Base-by-base conservation (phyloP, 2,797 vertebrate species). In the Sardinella longiceps region DNA sequence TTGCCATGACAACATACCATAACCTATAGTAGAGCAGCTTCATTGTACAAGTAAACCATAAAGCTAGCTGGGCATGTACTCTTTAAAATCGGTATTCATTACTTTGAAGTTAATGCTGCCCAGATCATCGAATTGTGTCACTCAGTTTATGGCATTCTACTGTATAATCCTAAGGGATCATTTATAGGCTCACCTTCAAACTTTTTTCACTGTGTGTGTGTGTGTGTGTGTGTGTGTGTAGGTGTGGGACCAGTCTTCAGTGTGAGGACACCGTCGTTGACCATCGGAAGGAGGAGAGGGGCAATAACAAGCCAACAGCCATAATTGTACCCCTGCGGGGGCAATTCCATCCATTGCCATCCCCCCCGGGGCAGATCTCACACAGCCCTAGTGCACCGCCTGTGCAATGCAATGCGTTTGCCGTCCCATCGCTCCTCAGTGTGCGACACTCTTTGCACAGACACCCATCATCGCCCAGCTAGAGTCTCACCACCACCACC, bases 191-290 rank as follows among this genome's bases (percentile, higher is more conserved):
- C 2, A 51, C 6, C 50, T 18, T 51, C 18, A 51, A 51, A 12
- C 50, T 11, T 51, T 53, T 14, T 53, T 43, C 43, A 4, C 2
- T 43, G 56, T 60, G 20, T 66, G 3, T 66, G 58, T 63, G n/a
- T 63, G 77, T 39, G 77, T n/a, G 15, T n/a, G 80, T 80, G 5
- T 50, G 46, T 43, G 18, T 63, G 91, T 91, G 86, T 94, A 99
- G 98, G 97, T 99, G 91, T 99, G 98, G 98, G 98, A 99, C 94
- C 98, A 99, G 95, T 99, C 98, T 81, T 99, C 98, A 51, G 98
- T 99, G 91, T 99, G 97, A 98, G 89, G 60, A 5, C 48, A 3
- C 15, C 48, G 12, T 15, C 12, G 15, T 12, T 50, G 48, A 3
- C 14, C 46, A 33, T 82, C 87, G 74, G 85, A 43, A 88, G 86